Evolutionary conservation across 2,797 vertebrate genomes (phyloP).

Genomic region (Melanotaenia boesemani): DNA sequence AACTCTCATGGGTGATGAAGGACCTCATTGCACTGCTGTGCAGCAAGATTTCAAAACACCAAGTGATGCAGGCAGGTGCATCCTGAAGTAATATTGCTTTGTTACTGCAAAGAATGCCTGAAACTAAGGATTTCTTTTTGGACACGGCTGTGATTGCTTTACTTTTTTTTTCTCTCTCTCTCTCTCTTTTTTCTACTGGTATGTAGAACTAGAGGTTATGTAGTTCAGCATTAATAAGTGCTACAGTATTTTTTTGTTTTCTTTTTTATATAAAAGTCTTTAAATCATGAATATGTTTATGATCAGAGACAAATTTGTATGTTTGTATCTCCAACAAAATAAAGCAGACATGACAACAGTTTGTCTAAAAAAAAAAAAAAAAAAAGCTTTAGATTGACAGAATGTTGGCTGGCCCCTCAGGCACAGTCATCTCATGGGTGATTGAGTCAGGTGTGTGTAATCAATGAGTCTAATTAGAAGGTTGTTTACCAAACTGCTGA

Average conservation of each 20-base stretch:
- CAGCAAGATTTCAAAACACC: not conserved
- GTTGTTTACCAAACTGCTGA: slow-evolving; percentile 70
- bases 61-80: not conserved
- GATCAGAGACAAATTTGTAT: slow-evolving; percentile 38
- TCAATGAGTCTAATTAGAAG: slow-evolving; percentile 72
- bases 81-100: not conserved
- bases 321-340: not conserved
- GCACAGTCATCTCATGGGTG: slow-evolving; percentile 46
- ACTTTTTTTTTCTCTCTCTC: too few species aligned
- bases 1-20: not conserved
- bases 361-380: not conserved
- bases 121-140: too few species aligned
- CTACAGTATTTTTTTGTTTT: too few species aligned
- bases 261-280: not conserved
- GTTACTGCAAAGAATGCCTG: not conserved
- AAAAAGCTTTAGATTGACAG: slow-evolving; percentile 33
- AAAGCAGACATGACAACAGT: not conserved
- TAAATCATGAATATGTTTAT: slow-evolving; percentile 35
- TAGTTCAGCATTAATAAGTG: slow-evolving; percentile 23
- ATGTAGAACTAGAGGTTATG: slow-evolving; percentile 14
- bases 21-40: not conserved
- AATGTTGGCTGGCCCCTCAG: slow-evolving; percentile 28
- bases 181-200: slow-evolving; percentile 1
- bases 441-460: slow-evolving; percentile 64
- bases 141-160: too few species aligned